Percentiles rank a stretch among this genome's conserved stretches.
Conservation (phyloP, 2,113 vertebrate species). For the Dendropsophus ebraccatus region DNA sequence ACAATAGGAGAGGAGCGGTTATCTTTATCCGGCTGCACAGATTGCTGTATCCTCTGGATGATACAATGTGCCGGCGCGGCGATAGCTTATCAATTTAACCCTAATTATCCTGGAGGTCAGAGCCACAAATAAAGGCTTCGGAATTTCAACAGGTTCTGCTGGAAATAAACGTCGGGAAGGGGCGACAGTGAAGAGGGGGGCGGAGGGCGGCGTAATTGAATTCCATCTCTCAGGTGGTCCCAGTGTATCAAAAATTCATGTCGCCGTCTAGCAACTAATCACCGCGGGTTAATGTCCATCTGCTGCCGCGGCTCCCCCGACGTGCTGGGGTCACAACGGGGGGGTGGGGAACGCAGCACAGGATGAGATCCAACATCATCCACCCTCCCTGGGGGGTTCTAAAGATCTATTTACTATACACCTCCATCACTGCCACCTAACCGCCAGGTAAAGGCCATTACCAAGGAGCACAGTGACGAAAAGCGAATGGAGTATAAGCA, state of each 20-base stretch:
- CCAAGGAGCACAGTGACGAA: not conserved
- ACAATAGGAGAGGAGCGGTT: conserved; percentile 77
- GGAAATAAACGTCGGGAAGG: not conserved
- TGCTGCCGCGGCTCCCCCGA: conserved; percentile 63
- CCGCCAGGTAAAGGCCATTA: not conserved
- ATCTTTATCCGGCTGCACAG: conserved; percentile 82
- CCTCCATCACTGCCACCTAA: not conserved
- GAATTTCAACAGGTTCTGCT: conserved; percentile 80
- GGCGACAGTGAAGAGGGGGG: conserved; percentile 43
- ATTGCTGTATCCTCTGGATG: conserved; percentile 79
- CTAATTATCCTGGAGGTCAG: conserved; percentile 83
- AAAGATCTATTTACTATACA: not conserved
- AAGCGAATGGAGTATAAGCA: too few species aligned
- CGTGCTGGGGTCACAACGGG: conserved; percentile 58
- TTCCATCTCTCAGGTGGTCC: conserved; percentile 74
- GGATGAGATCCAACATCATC: conserved; percentile 50
- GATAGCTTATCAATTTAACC: conserved; percentile 83
- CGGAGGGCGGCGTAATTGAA: conserved; percentile 72
- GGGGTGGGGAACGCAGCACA: conserved; percentile 61
- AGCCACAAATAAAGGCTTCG: conserved; percentile 77
- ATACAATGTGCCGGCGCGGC: conserved; percentile 79
- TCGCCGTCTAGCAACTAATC: conserved; percentile 72
- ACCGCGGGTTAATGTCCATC: conserved; percentile 72
- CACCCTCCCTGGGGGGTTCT: not conserved
- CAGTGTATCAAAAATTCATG: conserved; percentile 79